A percentile compares a stretch with the other conserved stretches of the same genome.
These are phyloP conservation scores for Coluber constrictor DNA, from an alignment of 2,797 vertebrate species.

Conservation along the genomic window DNA sequence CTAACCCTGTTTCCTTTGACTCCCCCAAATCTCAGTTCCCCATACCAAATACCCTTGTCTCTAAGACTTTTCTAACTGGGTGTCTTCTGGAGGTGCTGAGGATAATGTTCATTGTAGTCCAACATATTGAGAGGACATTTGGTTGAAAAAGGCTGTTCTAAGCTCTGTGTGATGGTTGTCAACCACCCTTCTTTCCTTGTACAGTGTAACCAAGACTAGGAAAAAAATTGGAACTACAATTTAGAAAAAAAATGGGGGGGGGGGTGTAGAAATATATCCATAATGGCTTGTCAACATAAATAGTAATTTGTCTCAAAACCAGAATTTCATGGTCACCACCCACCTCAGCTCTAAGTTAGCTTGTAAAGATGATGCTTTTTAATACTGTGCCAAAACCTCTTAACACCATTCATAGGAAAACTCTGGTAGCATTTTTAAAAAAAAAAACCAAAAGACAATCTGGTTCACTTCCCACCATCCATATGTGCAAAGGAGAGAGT, in stretches of 20 bases:
- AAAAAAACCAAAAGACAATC: conserved; percentile 60
- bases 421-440: conserved; percentile 56
- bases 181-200: not conserved
- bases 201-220: not conserved
- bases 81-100: not conserved
- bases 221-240: not conserved
- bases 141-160: not conserved
- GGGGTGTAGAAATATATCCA: not conserved
- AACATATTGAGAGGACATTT: not conserved
- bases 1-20: not conserved
- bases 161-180: too few species aligned
- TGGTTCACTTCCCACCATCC: conserved; percentile 66
- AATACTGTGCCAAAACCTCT: conserved; percentile 57
- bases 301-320: conserved; percentile 34
- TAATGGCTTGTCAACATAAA: conserved; percentile 16
- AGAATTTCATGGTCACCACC: conserved; percentile 21
- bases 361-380: conserved; percentile 40
- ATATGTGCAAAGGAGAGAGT: conserved; percentile 67
- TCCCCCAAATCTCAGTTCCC: not conserved
- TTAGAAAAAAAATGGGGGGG: not conserved
- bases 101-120: not conserved
- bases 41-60: not conserved
- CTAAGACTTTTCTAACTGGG: not conserved
- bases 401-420: conserved; percentile 71
- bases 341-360: not conserved